Conservation (phyloP, 2,113 vertebrate species). For the Athene cunicularia region DNA sequence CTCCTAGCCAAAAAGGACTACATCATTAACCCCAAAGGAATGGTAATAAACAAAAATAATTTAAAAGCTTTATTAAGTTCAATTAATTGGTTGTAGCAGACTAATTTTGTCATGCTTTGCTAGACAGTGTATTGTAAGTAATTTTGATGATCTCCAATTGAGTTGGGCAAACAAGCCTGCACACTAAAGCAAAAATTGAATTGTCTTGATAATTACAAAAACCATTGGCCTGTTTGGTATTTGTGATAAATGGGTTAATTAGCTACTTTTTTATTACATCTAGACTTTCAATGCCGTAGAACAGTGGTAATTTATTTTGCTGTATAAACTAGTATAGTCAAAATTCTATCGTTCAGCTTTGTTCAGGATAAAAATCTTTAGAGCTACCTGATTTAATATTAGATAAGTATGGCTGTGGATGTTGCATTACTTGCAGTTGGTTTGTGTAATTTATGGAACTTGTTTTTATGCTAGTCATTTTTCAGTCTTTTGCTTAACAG, state of each 20-base stretch:
- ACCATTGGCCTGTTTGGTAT: constrained; percentile 67
- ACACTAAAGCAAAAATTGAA: constrained; percentile 73
- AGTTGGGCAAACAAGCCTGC: constrained; percentile 66
- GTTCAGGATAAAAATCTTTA: constrained; percentile 25
- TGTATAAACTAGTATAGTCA: constrained; percentile 15
- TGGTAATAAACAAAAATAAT: constrained; percentile 74
- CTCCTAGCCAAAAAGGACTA: constrained; percentile 44
- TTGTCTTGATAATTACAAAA: constrained; percentile 77
- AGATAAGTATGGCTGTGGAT: not conserved
- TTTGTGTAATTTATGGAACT: not conserved
- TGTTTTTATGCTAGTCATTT: not conserved
- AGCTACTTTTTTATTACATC: constrained; percentile 59
- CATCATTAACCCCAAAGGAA: constrained; percentile 67
- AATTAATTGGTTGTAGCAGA: constrained; percentile 72
- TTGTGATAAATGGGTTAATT: constrained; percentile 77
- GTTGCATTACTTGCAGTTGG: not conserved
- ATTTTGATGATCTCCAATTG: constrained; percentile 73
- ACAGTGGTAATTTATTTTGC: constrained; percentile 64
- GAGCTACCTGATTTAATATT: not conserved
- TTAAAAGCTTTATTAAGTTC: constrained; percentile 75
- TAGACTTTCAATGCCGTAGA: not conserved
- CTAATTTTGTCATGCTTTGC: constrained; percentile 75
- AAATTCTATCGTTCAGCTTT: constrained; percentile 25
- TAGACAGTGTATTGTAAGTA: constrained; percentile 76
- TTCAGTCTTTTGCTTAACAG: not conserved